These are phyloP conservation scores for Onychostruthus taczanowskii DNA, from an alignment of 2,113 vertebrate genomes.

Conservation along the genomic window DNA sequence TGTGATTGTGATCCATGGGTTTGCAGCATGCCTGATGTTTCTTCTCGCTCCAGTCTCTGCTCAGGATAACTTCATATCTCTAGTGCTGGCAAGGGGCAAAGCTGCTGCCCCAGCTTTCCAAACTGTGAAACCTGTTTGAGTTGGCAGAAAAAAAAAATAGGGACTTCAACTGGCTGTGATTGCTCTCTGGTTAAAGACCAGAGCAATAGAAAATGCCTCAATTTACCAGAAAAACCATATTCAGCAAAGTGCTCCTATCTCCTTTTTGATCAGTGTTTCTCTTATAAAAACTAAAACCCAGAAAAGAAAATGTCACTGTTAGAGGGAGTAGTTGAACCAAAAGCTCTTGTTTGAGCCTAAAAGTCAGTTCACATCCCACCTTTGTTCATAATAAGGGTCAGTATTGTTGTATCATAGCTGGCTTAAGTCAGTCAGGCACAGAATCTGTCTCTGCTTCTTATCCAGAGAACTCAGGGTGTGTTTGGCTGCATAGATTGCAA, in stretches of 20 bases:
- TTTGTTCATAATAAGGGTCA: background rate
- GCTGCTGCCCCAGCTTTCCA: background rate
- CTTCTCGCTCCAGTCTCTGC: background rate
- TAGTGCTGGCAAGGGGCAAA: background rate
- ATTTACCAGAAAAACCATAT: background rate
- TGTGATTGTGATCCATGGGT: background rate
- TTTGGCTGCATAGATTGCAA: background rate
- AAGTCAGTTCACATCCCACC: background rate
- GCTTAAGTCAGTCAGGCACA: background rate
- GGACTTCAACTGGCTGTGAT: background rate
- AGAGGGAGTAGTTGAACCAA: background rate
- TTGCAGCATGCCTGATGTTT: background rate
- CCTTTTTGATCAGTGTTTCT: background rate
- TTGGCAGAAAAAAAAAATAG: background rate
- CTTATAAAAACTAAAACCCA: background rate
- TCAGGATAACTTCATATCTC: background rate
- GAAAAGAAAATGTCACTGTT: background rate
- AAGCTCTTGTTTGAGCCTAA: background rate
- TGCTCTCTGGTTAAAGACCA: background rate
- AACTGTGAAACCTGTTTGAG: background rate
- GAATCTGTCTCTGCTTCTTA: background rate
- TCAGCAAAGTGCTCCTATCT: background rate
- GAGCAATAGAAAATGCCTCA: background rate
- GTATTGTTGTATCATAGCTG: background rate
- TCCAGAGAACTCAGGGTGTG: background rate